phyloP scores from a whole-genome alignment of 2,888 invertebrate genomes.

The Protodeltote pygarga region DNA sequence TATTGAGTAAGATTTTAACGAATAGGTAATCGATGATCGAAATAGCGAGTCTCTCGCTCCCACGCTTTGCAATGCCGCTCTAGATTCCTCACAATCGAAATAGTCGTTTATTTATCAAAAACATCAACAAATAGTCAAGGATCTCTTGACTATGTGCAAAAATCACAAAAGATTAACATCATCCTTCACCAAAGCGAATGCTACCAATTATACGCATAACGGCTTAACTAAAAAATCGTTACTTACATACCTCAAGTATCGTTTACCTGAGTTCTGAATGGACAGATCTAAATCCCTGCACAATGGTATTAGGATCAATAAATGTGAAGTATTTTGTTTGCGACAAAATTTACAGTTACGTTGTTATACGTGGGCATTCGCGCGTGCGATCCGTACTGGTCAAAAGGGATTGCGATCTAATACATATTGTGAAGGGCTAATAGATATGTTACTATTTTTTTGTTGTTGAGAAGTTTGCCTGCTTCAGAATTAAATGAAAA shows the following conservation, averaged over 20 bases:
- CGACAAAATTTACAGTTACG: constrained; percentile 80
- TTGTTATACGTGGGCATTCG: constrained; percentile 58
- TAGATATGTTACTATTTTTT: constrained; percentile 31
- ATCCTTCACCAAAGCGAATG: constrained; percentile 68
- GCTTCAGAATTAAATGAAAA: constrained; percentile 1
- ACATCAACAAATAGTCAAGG: constrained; percentile 43
- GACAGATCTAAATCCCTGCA: constrained; percentile 68
- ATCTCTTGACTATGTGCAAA: constrained; percentile 44
- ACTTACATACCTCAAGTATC: constrained; percentile 61
- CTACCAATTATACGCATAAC: constrained; percentile 61
- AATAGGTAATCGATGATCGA: no score
- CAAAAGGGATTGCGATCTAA: constrained; percentile 60
- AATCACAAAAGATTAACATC: constrained; percentile 67
- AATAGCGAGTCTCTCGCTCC: no score
- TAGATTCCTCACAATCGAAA: neutral
- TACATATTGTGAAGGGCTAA: constrained; percentile 41
- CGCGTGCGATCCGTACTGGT: constrained; percentile 61
- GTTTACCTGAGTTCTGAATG: constrained; percentile 79
- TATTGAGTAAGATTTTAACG: no score
- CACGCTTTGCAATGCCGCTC: constrained; percentile 5
- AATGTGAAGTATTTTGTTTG: constrained; percentile 72
- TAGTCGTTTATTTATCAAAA: constrained; percentile 21
- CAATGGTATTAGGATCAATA: constrained; percentile 74
- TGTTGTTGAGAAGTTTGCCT: constrained; percentile 26
- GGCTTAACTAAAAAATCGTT: constrained; percentile 58